phyloP scores from a whole-genome alignment of 2,888 invertebrate species.

The Drosophila percnosoma region DNA sequence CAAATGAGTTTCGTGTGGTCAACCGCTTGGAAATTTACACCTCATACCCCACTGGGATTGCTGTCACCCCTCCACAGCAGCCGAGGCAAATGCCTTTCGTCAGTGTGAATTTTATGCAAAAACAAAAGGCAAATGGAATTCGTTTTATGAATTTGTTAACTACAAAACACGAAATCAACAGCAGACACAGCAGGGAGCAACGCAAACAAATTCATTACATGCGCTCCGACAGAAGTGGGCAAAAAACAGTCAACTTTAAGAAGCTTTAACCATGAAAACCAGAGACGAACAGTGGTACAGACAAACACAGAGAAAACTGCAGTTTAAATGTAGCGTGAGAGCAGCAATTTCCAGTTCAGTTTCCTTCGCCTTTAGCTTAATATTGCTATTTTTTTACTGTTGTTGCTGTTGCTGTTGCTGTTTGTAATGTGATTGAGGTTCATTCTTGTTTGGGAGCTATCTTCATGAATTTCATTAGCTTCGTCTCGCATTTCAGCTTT shows the following conservation, averaged over 20 bases:
- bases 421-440: constrained; percentile 37
- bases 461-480: constrained; percentile 72
- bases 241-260: constrained; percentile 6
- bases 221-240: constrained; percentile 8
- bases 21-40: constrained; percentile 63
- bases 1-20: constrained; percentile 74
- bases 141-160: constrained; percentile 76
- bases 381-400: neutral
- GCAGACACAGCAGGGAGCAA: constrained; percentile 4
- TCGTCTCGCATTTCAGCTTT: constrained; percentile 48
- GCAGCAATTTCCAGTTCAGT: constrained; percentile 4
- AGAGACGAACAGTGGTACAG: neutral
- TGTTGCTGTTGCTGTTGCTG: neutral
- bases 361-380: constrained; percentile 5
- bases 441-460: constrained; percentile 30
- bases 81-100: constrained; percentile 40
- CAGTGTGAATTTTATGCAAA: constrained; percentile 47
- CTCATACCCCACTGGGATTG: constrained; percentile 10
- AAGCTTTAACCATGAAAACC: neutral
- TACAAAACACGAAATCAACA: constrained; percentile 65
- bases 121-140: constrained; percentile 55
- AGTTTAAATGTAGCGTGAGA: constrained; percentile 51
- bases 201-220: constrained; percentile 46
- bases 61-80: neutral
- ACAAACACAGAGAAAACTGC: constrained; percentile 4